These are phyloP conservation scores for Aulostomus chinensis DNA, from an alignment of 2,797 vertebrate species.

Conservation along the genomic window DNA sequence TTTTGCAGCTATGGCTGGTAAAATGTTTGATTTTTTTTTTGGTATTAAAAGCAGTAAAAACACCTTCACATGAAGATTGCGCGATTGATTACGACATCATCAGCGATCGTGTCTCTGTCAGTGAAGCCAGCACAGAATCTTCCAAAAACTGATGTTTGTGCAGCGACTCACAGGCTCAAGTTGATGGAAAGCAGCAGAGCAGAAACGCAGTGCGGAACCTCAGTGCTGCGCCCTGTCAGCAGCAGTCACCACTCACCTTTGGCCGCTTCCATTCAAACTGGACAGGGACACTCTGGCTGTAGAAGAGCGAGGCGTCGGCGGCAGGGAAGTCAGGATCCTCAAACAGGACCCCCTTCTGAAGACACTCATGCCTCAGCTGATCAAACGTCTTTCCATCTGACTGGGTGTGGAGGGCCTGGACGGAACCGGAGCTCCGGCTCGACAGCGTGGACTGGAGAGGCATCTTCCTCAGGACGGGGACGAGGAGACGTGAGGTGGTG, in stretches of 20 bases:
- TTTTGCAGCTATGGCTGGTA: constrained; percentile 32
- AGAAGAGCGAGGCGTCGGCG: constrained; percentile 84
- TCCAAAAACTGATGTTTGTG: no score
- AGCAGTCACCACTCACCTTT: constrained; percentile 73
- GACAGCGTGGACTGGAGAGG: constrained; percentile 71
- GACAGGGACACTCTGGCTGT: constrained; percentile 83
- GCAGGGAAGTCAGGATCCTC: constrained; percentile 91
- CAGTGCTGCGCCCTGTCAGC: no score
- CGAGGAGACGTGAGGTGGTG: constrained; percentile 22
- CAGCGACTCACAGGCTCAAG: no score
- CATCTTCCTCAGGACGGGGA: constrained; percentile 62
- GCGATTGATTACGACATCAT: no score
- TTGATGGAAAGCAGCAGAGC: no score
- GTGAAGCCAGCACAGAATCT: no score
- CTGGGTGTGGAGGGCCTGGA: constrained; percentile 70
- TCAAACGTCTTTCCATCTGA: constrained; percentile 81
- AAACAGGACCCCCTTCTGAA: constrained; percentile 80
- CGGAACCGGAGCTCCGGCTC: constrained; percentile 17
- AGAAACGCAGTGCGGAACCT: no score
- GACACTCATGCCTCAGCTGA: constrained; percentile 83
- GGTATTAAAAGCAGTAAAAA: no score
- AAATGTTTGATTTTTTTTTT: no score
- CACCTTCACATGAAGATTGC: no score
- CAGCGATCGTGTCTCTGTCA: no score
- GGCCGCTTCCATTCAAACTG: constrained; percentile 92